These are phyloP conservation scores for Fratercula arctica DNA, from an alignment of 2,797 vertebrate species.

Conservation along the genomic window DNA sequence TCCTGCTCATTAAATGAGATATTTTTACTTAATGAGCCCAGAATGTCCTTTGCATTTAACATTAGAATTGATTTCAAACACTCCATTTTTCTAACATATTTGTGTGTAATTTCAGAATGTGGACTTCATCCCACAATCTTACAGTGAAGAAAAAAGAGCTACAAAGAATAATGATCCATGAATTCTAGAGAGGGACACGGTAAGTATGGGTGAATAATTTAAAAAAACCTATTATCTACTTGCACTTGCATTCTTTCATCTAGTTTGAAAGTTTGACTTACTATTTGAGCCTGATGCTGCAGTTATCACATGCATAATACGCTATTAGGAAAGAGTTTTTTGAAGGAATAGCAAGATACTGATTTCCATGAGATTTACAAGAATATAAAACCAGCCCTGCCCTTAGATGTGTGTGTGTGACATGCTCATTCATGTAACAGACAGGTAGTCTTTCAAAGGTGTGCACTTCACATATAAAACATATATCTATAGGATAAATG, in stretches of 20 bases:
- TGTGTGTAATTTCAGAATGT: slow-evolving; percentile 55
- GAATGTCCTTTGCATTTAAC: slow-evolving; percentile 79
- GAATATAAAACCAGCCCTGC: not conserved
- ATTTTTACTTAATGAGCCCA: slow-evolving; percentile 85
- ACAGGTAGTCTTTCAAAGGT: not conserved
- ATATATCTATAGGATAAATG: not conserved
- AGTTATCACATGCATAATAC: not conserved
- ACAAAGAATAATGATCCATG: slow-evolving; percentile 69
- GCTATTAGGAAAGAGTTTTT: not conserved
- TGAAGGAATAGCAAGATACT: not conserved
- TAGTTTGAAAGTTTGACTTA: slow-evolving; percentile 15
- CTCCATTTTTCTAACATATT: slow-evolving; percentile 75
- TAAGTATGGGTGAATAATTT: slow-evolving; percentile 19
- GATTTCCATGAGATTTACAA: not conserved
- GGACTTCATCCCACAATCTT: slow-evolving; percentile 58
- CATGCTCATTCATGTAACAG: not conserved
- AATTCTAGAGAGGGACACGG: slow-evolving; percentile 8
- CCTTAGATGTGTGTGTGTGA: not conserved
- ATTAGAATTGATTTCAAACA: slow-evolving; percentile 78
- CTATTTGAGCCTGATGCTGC: not conserved
- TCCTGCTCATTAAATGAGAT: slow-evolving; percentile 84
- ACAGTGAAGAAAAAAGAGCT: slow-evolving; percentile 36
- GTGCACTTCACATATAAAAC: not conserved
- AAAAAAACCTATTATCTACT: not conserved
- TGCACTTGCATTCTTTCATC: not conserved